A percentile compares a stretch with the other conserved stretches of the same genome.
Conservation (phyloP, 2,888 invertebrate genomes). For the Thelaira solivaga region DNA sequence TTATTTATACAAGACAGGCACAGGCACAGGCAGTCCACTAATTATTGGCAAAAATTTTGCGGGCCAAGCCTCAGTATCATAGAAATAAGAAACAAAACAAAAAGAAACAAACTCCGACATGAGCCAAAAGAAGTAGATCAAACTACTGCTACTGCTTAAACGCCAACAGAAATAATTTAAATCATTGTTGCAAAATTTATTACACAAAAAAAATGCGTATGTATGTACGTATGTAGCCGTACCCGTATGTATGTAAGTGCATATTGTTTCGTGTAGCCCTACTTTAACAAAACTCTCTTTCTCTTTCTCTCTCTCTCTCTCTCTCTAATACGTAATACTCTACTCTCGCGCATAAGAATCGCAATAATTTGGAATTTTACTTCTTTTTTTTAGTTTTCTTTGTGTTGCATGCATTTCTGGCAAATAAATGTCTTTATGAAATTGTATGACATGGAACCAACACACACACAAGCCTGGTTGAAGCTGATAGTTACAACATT, state of each 20-base stretch:
- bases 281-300: constrained; percentile 7
- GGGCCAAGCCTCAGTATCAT: too few species aligned
- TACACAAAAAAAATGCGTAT: constrained; percentile 21
- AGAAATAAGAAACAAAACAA: too few species aligned
- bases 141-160: constrained; percentile 42
- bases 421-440: constrained; percentile 55
- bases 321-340: too few species aligned
- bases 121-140: constrained; percentile 50
- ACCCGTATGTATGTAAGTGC: too few species aligned
- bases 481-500: constrained; percentile 41
- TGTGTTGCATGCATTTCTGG: constrained; percentile 5
- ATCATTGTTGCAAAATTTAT: constrained; percentile 44
- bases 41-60: neutral
- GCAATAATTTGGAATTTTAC: neutral
- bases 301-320: too few species aligned
- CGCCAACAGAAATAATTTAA: constrained; percentile 48
- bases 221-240: too few species aligned
- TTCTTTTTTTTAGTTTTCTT: constrained; percentile 1
- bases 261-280: constrained; percentile 9
- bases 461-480: neutral
- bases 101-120: constrained; percentile 19
- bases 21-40: too few species aligned
- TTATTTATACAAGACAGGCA: neutral
- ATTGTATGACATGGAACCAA: constrained; percentile 46
- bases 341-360: neutral